These are phyloP conservation scores for Oceanodroma leucorhoa DNA, from an alignment of 2,797 vertebrate genomes.

Conservation along the genomic window DNA sequence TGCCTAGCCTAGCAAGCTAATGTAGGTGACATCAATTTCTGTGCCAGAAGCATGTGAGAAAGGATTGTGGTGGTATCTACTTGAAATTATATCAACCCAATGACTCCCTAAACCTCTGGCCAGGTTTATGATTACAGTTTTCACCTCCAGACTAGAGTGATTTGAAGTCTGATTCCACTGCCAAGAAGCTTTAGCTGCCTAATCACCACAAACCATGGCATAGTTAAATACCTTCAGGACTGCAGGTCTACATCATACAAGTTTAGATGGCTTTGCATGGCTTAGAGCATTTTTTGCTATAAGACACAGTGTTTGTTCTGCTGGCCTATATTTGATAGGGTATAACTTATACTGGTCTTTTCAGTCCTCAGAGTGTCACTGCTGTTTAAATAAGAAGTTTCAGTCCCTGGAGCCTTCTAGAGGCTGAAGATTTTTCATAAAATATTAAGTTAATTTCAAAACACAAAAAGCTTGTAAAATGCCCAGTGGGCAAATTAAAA, in stretches of 20 bases:
- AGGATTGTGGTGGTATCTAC: neutral
- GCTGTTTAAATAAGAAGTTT: neutral
- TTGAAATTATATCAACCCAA: neutral
- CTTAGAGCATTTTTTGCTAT: neutral
- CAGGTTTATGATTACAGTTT: neutral
- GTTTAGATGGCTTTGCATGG: neutral
- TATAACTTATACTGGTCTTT: neutral
- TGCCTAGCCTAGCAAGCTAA: neutral
- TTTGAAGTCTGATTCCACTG: neutral
- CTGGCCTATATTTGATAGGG: neutral
- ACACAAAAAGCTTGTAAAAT: neutral
- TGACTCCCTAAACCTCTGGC: neutral
- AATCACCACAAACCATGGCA: neutral
- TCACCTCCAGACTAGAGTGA: neutral
- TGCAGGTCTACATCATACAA: neutral
- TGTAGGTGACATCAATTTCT: neutral
- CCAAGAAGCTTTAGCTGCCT: neutral
- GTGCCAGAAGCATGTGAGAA: neutral
- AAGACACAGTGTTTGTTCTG: neutral
- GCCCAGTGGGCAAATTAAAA: neutral
- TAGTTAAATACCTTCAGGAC: neutral
- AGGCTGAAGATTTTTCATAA: neutral
- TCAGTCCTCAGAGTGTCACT: neutral
- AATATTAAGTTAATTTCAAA: constrained; percentile 5
- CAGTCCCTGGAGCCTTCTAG: neutral